phyloP scores from a whole-genome alignment of 1,140 invertebrate species.

The Heliothis virescens region DNA sequence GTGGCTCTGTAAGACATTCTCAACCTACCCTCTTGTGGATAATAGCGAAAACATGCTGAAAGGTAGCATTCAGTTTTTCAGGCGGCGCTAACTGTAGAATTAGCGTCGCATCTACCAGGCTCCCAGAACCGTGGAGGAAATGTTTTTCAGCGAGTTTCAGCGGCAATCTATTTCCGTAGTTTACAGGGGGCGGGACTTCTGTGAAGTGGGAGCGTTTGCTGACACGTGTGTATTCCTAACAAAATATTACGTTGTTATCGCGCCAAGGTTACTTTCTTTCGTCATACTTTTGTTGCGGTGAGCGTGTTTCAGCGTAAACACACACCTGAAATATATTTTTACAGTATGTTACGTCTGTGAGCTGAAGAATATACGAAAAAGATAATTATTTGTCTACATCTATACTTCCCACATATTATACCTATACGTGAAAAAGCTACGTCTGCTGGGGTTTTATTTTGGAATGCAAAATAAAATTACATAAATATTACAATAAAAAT shows the following conservation, averaged over 20 bases:
- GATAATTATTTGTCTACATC: too few species aligned
- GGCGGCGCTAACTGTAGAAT: constrained; percentile 74
- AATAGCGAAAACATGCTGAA: constrained; percentile 32
- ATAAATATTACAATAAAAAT: too few species aligned
- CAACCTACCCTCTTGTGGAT: constrained; percentile 8
- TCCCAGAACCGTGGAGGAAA: constrained; percentile 55
- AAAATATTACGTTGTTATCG: not conserved
- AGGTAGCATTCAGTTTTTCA: constrained; percentile 61
- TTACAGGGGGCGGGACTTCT: constrained; percentile 48
- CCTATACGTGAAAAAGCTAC: too few species aligned
- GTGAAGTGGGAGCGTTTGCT: constrained; percentile 15
- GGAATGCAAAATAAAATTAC: too few species aligned
- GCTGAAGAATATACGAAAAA: too few species aligned
- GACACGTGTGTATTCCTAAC: not conserved
- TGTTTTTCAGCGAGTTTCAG: constrained; percentile 67
- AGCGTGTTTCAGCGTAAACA: constrained; percentile 1
- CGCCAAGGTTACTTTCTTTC: not conserved
- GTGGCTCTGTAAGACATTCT: constrained; percentile 5
- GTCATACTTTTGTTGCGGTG: constrained; percentile 1
- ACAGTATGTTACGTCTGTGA: not conserved
- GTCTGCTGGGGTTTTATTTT: too few species aligned
- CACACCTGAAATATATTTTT: not conserved
- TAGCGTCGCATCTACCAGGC: constrained; percentile 75
- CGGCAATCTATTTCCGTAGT: constrained; percentile 40
- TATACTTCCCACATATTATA: too few species aligned